Base-by-base conservation (phyloP, 1,140 invertebrate species). In the Atta cephalotes region DNA sequence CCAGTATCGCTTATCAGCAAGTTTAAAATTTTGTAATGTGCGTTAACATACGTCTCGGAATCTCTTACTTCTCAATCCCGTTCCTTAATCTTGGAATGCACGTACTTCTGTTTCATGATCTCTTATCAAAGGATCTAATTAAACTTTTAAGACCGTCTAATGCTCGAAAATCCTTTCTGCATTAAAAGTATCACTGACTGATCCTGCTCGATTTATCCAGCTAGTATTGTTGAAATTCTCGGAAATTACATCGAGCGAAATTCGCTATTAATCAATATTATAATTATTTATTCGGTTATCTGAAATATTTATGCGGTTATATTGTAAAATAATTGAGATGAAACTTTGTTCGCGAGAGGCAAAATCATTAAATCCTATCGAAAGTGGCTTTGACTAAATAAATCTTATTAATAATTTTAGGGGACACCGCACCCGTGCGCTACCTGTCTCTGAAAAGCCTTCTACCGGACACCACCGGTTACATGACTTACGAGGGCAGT, bases 401-500 rank as follows among this genome's bases (percentile, higher is more conserved):
- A 35, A 14, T 63, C 28, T 62, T 39, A 45, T 25, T 31, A 51
- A 84, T 45, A 31, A 62, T 74, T 95, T 60, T 95, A 98, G 98
- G 97, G 86, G 96, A 97, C 92, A 97, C 96, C 77, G 97, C 96
- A 66, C 96, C 97, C n/a, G 97, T 99, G 86, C 96, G 97, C 90
- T 97, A 98, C 93, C 95, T 99, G 89, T 98, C 98, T 21, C 95
- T 99, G 86, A 96, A 97, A 91, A 97, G 97, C 65, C 95, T 99
- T 35, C 95, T 99, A 82, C 98, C 98, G 31, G 97, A 98, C 90
- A 99, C 98, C 5, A 97, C 97, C 88, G 97, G 98, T 90, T 99
- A 98, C 95, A 98, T 99, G 95, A 99, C 98, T n/a, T 99, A 99
- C 95, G 99, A 99, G 94, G 99, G 99, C n/a, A 99, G 98, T 68